Base-by-base conservation (phyloP, 1,140 invertebrate genomes). In the Hesperophylax magnus region DNA sequence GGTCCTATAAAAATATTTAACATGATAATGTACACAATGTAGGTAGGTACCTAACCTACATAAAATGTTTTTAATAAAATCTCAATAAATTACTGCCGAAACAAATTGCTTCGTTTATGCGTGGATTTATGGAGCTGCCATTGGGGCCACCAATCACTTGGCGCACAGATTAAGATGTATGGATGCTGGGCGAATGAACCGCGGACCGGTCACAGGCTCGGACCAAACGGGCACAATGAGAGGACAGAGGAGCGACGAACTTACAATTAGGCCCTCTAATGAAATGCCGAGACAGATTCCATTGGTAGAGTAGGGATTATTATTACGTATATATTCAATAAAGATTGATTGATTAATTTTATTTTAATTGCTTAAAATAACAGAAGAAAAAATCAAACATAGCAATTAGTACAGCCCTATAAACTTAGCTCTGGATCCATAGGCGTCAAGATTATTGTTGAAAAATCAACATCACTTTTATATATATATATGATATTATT, bases 251-350 rank as follows among this genome's bases (percentile, higher is more conserved):
- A 67, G 63, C 63, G 63, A 67, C 63, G 63, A 67, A 67, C 63
- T 67, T 7, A 27, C 22, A 67, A 67, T 27, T 67, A 34, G 17
- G 22, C 31, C 31, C 27, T 67, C 31, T 67, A 67, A 67, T 67
- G 63, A 67, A 65, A 67, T 34, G 63, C 39, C 63, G 63, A 67
- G 63, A 67, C 63, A n/a, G 27, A 67, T 67, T 67, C 63, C 39
- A 8, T 47, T 47, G 39, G 39, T 14, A 6, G 0, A 11, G 39
- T 14, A 14, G 11, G 11, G 39, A n/a, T n/a, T n/a, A n/a, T n/a
- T n/a, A n/a, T n/a, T n/a, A n/a, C n/a, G n/a, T n/a, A n/a, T n/a
- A n/a, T n/a, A n/a, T n/a, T n/a, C n/a, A n/a, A n/a, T n/a, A n/a
- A n/a, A n/a, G n/a, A n/a, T n/a, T 47, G 34, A 34, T 47, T 47